A percentile compares a stretch with the other conserved stretches of the same genome.
Evolutionary conservation across 2,888 invertebrate species (phyloP).

Genomic region (Diaperis boleti): DNA sequence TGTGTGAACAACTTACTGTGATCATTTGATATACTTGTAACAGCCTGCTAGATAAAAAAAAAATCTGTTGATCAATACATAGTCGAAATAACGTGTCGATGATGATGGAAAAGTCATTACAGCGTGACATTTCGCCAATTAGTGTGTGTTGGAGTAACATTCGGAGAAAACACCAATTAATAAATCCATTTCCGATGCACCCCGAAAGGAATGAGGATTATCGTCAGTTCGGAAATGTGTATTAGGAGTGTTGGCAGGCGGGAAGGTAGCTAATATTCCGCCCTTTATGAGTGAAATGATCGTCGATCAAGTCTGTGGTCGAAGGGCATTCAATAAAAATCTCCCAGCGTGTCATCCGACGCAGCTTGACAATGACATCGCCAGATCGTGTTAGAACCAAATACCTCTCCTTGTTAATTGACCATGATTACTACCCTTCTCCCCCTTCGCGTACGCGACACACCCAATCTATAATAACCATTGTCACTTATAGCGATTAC

Average conservation of each 20-base stretch:
- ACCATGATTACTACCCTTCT: conserved; percentile 60
- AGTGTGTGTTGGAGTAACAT: not conserved
- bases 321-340: conserved; percentile 56
- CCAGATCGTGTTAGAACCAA: conserved; percentile 59
- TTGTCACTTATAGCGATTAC: conserved; percentile 60
- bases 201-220: conserved; percentile 37
- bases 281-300: conserved; percentile 42
- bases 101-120: conserved; percentile 4
- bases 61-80: not conserved
- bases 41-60: not conserved
- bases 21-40: not conserved
- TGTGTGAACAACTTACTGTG: too few relatives aligned
- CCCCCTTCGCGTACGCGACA: conserved; percentile 47
- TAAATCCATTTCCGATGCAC: conserved; percentile 51
- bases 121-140: conserved; percentile 36
- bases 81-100: not conserved
- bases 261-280: conserved; percentile 39
- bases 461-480: conserved; percentile 54
- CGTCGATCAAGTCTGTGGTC: conserved; percentile 55
- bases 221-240: conserved; percentile 41
- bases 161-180: conserved; percentile 37
- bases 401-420: conserved; percentile 62
- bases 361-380: conserved; percentile 54
- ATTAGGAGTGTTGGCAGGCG: conserved; percentile 38
- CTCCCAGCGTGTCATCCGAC: conserved; percentile 54